Base-by-base conservation (phyloP, 2,113 vertebrate species). In the Apodemus speciosus region DNA sequence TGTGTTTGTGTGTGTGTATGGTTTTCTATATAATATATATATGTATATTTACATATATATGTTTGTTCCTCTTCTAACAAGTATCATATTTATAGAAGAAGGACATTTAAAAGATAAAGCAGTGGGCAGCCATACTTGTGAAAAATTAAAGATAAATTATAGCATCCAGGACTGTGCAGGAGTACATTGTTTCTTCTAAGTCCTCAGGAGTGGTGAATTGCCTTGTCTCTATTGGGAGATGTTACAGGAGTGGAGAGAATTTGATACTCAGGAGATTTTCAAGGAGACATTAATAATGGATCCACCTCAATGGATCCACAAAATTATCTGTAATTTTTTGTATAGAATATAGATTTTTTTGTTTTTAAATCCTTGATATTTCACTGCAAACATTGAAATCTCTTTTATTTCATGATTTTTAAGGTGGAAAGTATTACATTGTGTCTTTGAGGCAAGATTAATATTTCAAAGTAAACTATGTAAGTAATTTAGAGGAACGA, bases 361-460 rank as follows among this genome's bases (percentile, higher is more conserved):
- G 13, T 58, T 73, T 76, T 83, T 15, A 90, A 58, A 32, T 51
- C 38, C 49, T 18, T 85, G 15, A 81, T 23, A 64, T 94, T 90
- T 9, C 53, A 16, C 38, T 40, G 49, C 66, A 90, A 69, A 88
- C 10, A 91, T 88, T 53, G 27, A 94, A 89, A 91, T 88, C 6
- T 30, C 23, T 89, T 86, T 38, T 2, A 84, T 72, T 89, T 95
- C 56, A 18, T 87, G 85, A 79, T 91, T 94, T 90, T 92, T 64
- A 79, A 95, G 88, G 35, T 16, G 53, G 16, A 94, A 91, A 84
- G 73, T 89, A 30, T 13, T 66, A 9, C 51, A 16, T 46, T 30
- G 25, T 68, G 10, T 85, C 56, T 64, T 95, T 95, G 69, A 91
- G 92, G 95, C 21, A 94, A 90, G 93, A 95, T n/a, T 94, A 14